Conservation (phyloP, 2,888 invertebrate genomes). For the Pammene fasciana region DNA sequence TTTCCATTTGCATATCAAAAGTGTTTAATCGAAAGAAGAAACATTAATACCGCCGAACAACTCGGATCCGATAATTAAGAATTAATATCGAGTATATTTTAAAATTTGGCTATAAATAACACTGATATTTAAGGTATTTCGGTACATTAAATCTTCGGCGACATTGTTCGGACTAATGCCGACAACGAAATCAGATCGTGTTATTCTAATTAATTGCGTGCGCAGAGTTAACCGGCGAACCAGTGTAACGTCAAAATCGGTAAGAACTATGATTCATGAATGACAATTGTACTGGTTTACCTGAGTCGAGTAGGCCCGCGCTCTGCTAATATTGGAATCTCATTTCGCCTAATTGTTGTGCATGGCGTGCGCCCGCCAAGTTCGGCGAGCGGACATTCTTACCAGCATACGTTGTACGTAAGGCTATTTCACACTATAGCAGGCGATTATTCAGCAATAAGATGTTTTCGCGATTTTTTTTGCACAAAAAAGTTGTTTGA, state of each 20-base stretch:
- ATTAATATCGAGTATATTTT: constrained; percentile 56
- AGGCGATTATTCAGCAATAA: too few species aligned
- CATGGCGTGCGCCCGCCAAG: constrained; percentile 7
- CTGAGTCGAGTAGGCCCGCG: background rate
- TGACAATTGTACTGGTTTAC: background rate
- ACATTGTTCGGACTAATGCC: constrained; percentile 65
- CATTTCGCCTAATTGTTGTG: constrained; percentile 57
- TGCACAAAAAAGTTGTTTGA: too few species aligned
- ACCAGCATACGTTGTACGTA: background rate
- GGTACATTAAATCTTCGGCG: constrained; percentile 71
- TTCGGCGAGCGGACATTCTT: constrained; percentile 10
- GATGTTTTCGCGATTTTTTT: too few species aligned
- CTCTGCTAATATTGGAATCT: background rate
- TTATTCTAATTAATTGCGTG: background rate
- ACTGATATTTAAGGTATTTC: constrained; percentile 71
- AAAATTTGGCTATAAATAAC: constrained; percentile 73
- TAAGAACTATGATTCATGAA: background rate
- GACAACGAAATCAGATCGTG: constrained; percentile 48
- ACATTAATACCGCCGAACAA: constrained; percentile 36
- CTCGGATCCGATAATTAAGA: constrained; percentile 44
- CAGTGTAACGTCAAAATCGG: background rate
- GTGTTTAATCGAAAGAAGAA: constrained; percentile 51
- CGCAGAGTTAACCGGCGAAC: background rate
- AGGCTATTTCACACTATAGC: background rate
- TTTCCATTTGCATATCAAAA: constrained; percentile 43